Evolutionary conservation across 2,113 vertebrate genomes (phyloP), one percentile per base, ranked within the genome.

Genomic region (Albula glossodonta): DNA sequence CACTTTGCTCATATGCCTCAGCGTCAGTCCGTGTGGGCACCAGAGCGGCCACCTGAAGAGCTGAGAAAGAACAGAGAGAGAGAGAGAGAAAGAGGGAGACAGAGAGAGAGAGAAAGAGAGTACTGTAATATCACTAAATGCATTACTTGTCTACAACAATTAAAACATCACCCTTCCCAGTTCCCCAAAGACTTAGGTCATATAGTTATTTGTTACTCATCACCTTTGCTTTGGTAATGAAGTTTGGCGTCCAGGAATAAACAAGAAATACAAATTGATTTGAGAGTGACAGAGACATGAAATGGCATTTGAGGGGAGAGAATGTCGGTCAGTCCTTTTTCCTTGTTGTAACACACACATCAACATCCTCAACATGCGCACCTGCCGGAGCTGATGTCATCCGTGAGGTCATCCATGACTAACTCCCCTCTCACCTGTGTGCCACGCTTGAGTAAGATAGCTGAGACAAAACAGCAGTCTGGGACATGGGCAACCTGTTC

Each of bases 1-100:
- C 81, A 22, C 41, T 83, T 41, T 89, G 92, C 89, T 87, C 90
- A 90, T 92, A 88, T 87, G 93, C 90, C 90, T 93, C 89, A 83
- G 90, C 86, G 83, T 85, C 90, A 88, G 91, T 90, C 87, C 92
- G 90, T 84, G 91, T 89, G 88, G 91, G 88, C 81, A 89, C 87
- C 83, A 90, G 81, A 60, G 57, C 80, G 80, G 84, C 84, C 82
- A 78, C 88, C 84, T 88, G 63, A 83, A 88, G 83, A 92, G 80
- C 90, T 93, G 86, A 87, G 78, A 53, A 19, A 53, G 51, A 56
- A 56, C 53, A 56, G 53, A 56, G 53, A 56, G 53, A 56, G 53
- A 56, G 53, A 12, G 12, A 12, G 7, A 48, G 88, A 81, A 41
- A 86, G 48, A 83, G 77, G 89, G 83, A 91, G 57, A 66, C 25